Percentiles rank a stretch among this genome's conserved stretches.
Evolutionary conservation across 2,113 vertebrate species (phyloP).

Genomic region (Gnathonemus echidnorhynchus): DNA sequence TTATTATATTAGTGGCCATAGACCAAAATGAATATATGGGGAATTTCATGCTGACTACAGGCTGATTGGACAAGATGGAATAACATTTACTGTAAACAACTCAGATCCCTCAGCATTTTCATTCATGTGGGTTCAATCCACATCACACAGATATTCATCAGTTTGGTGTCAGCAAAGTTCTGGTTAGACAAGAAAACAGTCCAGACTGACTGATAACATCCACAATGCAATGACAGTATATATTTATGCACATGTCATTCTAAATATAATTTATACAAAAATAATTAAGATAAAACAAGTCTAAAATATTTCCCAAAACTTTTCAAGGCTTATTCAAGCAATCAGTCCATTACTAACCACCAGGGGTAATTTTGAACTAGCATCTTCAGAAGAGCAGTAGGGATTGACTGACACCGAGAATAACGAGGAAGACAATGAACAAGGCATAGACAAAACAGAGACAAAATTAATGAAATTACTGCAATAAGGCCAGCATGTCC

Average conservation of each 20-base stretch:
- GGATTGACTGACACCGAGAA: background rate
- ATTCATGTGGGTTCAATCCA: background rate
- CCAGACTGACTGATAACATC: background rate
- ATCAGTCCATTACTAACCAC: background rate
- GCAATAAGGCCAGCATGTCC: background rate
- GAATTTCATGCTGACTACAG: background rate
- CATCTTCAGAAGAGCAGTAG: background rate
- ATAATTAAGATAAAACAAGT: background rate
- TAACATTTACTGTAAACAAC: conserved; percentile 18
- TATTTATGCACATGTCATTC: background rate
- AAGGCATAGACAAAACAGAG: background rate
- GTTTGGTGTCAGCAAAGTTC: background rate
- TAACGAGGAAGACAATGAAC: background rate
- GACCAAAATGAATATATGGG: background rate
- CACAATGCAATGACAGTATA: background rate
- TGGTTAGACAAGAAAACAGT: background rate
- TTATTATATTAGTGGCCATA: background rate
- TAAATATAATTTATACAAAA: background rate
- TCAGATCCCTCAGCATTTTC: background rate
- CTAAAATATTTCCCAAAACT: background rate
- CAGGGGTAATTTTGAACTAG: background rate
- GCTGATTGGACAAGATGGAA: background rate
- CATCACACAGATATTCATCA: background rate
- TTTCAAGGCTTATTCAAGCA: background rate
- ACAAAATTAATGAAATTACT: background rate